Evolutionary conservation across 2,888 invertebrate species (phyloP).

Genomic region (Oscheius myriophilus): DNA sequence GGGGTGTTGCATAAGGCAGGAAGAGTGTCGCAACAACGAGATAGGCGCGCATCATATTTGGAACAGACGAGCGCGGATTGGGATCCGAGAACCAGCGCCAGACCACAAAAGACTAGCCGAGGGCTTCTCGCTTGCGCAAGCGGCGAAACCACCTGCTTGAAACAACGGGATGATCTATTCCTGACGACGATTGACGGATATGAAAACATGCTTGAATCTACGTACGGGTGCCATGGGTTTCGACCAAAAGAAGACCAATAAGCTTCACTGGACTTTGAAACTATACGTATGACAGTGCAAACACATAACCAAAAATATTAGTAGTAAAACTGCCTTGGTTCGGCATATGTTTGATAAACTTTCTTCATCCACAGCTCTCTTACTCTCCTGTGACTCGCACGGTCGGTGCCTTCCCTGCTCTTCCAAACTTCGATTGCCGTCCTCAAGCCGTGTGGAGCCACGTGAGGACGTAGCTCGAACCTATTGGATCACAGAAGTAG

Average conservation of each 20-base stretch:
- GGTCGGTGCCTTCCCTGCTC: no score
- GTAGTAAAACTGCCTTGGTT: no score
- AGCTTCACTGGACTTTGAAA: not conserved
- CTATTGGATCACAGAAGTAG: no score
- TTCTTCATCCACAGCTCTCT: no score
- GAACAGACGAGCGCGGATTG: constrained; percentile 28
- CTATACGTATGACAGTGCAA: no score
- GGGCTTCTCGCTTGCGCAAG: constrained; percentile 22
- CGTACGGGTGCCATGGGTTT: not conserved
- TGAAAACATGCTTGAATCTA: not conserved
- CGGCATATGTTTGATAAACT: no score
- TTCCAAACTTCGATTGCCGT: no score
- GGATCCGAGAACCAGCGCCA: constrained; percentile 30
- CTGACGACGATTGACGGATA: not conserved
- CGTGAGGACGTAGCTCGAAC: no score
- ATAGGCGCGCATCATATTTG: constrained; percentile 22
- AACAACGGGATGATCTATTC: constrained; percentile 7
- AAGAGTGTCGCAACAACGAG: constrained; percentile 24
- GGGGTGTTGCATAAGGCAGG: constrained; percentile 16
- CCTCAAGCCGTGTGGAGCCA: no score
- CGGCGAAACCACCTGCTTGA: constrained; percentile 27
- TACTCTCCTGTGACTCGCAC: no score
- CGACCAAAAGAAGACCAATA: not conserved
- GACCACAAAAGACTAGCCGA: constrained; percentile 19
- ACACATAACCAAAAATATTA: no score